Conservation (phyloP, 1,140 invertebrate species). For the Gonioctena quinquepunctata region DNA sequence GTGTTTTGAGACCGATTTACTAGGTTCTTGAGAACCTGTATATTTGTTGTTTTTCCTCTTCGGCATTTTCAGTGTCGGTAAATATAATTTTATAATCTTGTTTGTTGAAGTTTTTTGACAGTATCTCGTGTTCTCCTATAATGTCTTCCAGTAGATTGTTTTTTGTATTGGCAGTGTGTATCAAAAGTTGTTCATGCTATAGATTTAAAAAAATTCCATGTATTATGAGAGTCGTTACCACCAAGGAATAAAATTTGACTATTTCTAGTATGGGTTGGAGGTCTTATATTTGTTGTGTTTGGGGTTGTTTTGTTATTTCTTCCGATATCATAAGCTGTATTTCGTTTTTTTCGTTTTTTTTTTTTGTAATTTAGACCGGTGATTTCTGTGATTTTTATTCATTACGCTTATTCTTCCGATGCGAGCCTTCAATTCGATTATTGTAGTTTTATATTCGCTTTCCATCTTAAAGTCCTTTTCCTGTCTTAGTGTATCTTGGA, state of each 20-base stretch:
- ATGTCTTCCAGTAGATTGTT: too few relatives aligned
- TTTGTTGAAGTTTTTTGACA: neutral
- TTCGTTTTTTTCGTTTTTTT: too few relatives aligned
- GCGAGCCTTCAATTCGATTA: too few relatives aligned
- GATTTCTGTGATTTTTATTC: too few relatives aligned
- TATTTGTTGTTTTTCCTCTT: neutral
- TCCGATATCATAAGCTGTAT: neutral
- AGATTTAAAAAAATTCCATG: neutral
- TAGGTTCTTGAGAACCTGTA: neutral
- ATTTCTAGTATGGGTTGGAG: neutral
- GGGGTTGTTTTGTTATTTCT: neutral
- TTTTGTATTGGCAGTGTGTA: too few relatives aligned
- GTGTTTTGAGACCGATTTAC: neutral
- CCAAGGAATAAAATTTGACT: neutral
- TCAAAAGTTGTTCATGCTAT: too few relatives aligned
- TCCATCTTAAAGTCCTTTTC: too few relatives aligned
- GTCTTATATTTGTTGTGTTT: neutral
- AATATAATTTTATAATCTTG: neutral
- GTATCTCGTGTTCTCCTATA: neutral
- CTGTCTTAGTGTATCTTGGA: neutral
- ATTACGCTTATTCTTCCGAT: too few relatives aligned
- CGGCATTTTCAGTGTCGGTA: neutral
- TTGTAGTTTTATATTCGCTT: too few relatives aligned
- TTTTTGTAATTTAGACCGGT: too few relatives aligned
- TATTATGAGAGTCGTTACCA: neutral